Conservation (phyloP, 1,140 invertebrate genomes). For the Telenomus remus region DNA sequence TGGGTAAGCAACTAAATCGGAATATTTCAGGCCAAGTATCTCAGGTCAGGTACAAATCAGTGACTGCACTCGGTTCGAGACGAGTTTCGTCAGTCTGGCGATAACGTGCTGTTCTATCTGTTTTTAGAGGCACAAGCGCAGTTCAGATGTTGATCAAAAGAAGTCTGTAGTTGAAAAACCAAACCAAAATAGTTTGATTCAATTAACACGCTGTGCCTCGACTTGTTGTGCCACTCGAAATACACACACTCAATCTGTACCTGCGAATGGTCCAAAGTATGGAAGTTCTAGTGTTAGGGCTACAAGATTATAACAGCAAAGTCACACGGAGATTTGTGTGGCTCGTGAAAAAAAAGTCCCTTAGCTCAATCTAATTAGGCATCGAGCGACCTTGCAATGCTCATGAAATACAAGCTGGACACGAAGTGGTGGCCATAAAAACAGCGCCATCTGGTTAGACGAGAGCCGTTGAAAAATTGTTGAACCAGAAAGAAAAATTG, state of each 20-base stretch:
- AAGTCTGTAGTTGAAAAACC: conserved; percentile 72
- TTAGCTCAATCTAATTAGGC: conserved; percentile 60
- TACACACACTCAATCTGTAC: conserved; percentile 74
- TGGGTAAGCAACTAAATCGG: conserved; percentile 50
- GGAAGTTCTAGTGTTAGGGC: conserved; percentile 70
- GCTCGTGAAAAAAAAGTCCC: conserved; percentile 34
- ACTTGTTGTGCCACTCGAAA: conserved; percentile 71
- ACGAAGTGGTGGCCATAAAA: conserved; percentile 18
- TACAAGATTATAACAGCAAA: conserved; percentile 53
- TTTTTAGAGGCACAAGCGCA: conserved; percentile 77
- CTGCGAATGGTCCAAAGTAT: conserved; percentile 75
- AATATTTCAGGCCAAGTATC: conserved; percentile 63
- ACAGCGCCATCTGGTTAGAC: conserved; percentile 11
- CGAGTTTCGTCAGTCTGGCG: conserved; percentile 74
- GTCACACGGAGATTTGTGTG: conserved; percentile 52
- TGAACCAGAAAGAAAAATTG: no score
- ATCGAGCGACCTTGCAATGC: conserved; percentile 65
- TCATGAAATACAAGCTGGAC: conserved; percentile 62
- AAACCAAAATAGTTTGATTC: neutral
- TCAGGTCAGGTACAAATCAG: conserved; percentile 43
- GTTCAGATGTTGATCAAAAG: conserved; percentile 73
- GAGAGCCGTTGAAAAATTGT: no score
- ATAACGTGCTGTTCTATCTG: conserved; percentile 75
- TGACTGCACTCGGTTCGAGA: conserved; percentile 62
- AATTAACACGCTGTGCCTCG: conserved; percentile 71